Evolutionary conservation across 2,888 invertebrate genomes (phyloP).

Genomic region (Drosophila mimetica): DNA sequence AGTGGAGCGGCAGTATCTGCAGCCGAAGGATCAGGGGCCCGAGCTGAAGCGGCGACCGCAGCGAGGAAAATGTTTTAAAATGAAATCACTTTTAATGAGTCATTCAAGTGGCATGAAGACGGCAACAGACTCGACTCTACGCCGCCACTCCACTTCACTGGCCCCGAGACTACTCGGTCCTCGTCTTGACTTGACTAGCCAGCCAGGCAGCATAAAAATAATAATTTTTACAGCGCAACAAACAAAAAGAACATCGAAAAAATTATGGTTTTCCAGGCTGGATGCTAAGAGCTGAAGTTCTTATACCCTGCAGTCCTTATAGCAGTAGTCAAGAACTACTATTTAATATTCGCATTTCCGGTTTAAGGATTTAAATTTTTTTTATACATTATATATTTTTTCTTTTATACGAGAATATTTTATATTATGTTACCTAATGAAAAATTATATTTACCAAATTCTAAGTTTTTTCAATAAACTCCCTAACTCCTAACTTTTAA

Average conservation of each 20-base stretch:
- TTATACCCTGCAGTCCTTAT: neutral
- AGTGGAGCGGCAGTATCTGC: conserved; percentile 21
- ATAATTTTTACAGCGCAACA: conserved; percentile 67
- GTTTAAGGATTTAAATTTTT: too few relatives aligned
- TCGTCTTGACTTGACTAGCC: conserved; percentile 43
- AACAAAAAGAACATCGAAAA: conserved; percentile 50
- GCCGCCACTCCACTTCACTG: conserved; percentile 7
- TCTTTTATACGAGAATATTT: too few relatives aligned
- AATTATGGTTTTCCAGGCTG: conserved; percentile 14
- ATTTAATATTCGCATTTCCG: too few relatives aligned
- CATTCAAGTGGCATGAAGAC: conserved; percentile 76
- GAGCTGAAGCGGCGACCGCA: conserved; percentile 62
- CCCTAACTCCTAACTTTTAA: too few relatives aligned
- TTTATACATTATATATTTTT: too few relatives aligned
- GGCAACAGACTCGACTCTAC: conserved; percentile 36
- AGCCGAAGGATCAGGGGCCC: conserved; percentile 21
- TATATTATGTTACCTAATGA: too few relatives aligned
- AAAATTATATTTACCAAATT: too few relatives aligned
- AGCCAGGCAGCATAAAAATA: conserved; percentile 65
- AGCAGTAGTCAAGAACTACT: too few relatives aligned
- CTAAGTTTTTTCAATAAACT: too few relatives aligned
- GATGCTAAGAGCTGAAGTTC: neutral
- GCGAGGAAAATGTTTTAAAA: conserved; percentile 73
- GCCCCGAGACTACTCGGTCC: conserved; percentile 5
- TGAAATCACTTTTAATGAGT: conserved; percentile 81